phyloP scores from a whole-genome alignment of 1,140 invertebrate species.

The Agrilus planipennis region DNA sequence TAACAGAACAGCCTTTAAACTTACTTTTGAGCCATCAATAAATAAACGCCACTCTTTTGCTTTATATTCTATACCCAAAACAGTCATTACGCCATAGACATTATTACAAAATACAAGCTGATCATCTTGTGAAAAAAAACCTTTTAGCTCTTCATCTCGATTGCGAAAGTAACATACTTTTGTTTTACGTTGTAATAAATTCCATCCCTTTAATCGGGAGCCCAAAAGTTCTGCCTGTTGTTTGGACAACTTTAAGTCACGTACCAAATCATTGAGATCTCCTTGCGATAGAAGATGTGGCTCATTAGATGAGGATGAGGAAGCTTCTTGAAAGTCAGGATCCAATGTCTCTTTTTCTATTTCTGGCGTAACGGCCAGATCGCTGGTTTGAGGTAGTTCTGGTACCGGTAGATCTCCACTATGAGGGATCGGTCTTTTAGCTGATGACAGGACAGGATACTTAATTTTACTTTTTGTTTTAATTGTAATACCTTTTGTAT shows the following conservation, averaged over 20 bases:
- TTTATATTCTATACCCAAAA: not conserved
- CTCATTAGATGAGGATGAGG: too few species aligned
- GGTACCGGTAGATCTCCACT: too few species aligned
- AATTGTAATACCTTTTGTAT: too few species aligned
- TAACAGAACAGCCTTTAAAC: slow-evolving; percentile 1
- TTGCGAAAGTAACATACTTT: slow-evolving; percentile 6
- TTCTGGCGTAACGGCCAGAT: too few species aligned
- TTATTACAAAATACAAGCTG: not conserved
- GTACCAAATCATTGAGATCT: slow-evolving; percentile 2
- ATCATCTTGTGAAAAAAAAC: not conserved
- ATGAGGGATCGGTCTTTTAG: too few species aligned
- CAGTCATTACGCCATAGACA: not conserved
- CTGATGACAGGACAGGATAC: too few species aligned
- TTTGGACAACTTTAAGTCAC: slow-evolving; percentile 4
- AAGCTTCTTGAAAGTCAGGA: too few species aligned
- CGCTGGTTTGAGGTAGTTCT: too few species aligned
- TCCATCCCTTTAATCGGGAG: slow-evolving; percentile 4
- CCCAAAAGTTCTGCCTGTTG: slow-evolving; percentile 1
- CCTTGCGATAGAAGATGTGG: slow-evolving; percentile 4
- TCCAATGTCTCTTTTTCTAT: too few species aligned
- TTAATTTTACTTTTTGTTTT: too few species aligned
- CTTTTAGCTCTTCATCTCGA: slow-evolving; percentile 1
- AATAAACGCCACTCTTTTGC: slow-evolving; percentile 3
- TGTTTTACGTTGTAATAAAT: slow-evolving; percentile 3
- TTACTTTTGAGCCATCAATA: slow-evolving; percentile 6